Evolutionary conservation across 2,797 vertebrate species (phyloP).

Genomic region (Cercopithecus hamlyni): DNA sequence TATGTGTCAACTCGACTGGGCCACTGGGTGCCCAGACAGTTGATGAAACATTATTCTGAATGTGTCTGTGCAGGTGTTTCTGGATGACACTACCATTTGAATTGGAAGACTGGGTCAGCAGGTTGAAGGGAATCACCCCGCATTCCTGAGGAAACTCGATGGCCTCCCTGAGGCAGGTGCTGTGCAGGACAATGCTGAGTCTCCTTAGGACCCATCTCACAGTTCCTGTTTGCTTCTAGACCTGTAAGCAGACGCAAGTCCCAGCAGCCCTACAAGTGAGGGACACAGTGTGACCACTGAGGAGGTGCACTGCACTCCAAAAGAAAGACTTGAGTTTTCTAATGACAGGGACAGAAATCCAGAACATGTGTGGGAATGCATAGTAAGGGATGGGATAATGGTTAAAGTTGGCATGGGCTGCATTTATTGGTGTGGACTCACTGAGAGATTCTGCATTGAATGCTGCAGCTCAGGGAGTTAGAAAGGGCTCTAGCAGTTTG

Average conservation of each 20-base stretch:
- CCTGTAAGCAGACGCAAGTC: neutral
- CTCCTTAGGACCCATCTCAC: neutral
- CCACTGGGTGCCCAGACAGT: neutral
- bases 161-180: neutral
- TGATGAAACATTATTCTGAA: neutral
- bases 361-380: neutral
- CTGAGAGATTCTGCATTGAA: neutral
- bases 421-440: neutral
- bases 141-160: neutral
- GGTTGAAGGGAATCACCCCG: neutral
- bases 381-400: neutral
- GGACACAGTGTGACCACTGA: fast-evolving
- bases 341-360: neutral
- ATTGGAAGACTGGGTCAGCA: neutral
- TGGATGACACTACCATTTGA: neutral
- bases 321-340: neutral
- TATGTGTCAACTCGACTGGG: neutral
- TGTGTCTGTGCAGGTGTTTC: neutral
- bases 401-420: neutral
- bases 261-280: neutral
- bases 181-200: neutral
- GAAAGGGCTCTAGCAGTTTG: neutral
- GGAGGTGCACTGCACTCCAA: fast-evolving
- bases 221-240: neutral
- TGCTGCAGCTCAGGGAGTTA: neutral